These are phyloP conservation scores for Ceratosolen fusciceps DNA, from an alignment of 1,140 invertebrate genomes.

Conservation along the genomic window DNA sequence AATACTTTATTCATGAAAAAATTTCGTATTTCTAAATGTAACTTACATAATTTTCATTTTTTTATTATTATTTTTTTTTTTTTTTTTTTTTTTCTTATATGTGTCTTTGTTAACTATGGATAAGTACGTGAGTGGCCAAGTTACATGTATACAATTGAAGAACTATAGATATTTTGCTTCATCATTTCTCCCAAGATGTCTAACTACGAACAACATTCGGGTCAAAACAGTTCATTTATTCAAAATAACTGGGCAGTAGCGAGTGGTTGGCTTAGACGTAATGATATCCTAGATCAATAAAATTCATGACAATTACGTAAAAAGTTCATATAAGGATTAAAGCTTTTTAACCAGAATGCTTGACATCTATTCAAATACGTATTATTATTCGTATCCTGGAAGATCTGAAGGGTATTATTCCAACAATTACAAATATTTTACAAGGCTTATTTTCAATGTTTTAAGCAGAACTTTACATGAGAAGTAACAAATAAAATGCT, in stretches of 20 bases:
- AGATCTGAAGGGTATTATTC: constrained; percentile 15
- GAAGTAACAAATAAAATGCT: constrained; percentile 26
- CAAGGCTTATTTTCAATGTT: constrained; percentile 27
- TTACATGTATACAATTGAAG: constrained; percentile 21
- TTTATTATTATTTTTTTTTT: neutral
- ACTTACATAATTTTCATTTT: constrained; percentile 1
- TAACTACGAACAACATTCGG: constrained; percentile 30
- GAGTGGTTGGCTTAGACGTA: neutral
- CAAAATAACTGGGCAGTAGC: neutral
- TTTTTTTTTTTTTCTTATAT: no score
- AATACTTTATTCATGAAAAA: constrained; percentile 1
- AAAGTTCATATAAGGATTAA: neutral
- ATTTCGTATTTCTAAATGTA: constrained; percentile 13
- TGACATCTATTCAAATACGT: constrained; percentile 44
- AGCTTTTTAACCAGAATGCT: constrained; percentile 15
- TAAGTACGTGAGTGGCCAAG: constrained; percentile 29
- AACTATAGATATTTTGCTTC: constrained; percentile 31
- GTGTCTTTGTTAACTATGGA: neutral
- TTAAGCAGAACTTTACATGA: constrained; percentile 33
- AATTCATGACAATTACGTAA: neutral
- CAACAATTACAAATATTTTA: constrained; percentile 41
- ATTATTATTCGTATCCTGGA: constrained; percentile 31
- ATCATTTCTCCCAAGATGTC: constrained; percentile 39
- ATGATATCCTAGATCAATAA: neutral
- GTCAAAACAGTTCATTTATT: constrained; percentile 8